Evolutionary conservation across 2,797 vertebrate genomes (phyloP), one percentile per base, ranked within the genome.

Genomic region (Pelodytes ibericus): DNA sequence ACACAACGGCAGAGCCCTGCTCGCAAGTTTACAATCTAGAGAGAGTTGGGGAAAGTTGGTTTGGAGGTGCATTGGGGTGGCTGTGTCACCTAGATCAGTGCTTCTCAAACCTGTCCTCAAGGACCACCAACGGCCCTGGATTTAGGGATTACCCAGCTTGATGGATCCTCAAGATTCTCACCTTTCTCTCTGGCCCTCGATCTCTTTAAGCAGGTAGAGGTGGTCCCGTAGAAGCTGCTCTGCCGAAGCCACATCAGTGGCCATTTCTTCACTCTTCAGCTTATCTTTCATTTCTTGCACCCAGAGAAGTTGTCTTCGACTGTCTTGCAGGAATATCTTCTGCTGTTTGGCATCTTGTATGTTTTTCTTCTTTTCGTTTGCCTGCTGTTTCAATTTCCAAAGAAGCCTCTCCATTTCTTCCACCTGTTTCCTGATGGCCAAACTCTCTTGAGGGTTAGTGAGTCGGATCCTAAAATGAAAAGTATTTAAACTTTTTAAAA

Each of bases 341-440:
- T 83, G 83, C 64, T 87, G 79, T 58, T 81, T 84, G 0, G 83
- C 88, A 75, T 83, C 80, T 3, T 91, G 86, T 71, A 93, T 84
- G 65, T 63, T 56, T n/a, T 22, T 72, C n/a, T 18, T 59, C 61
- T 84, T 87, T 26, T 81, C 86, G 3, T 82, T 80, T 2, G 87
- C 89, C 74, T 84, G 89, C 16, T 18, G n/a, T 71, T 88, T 90
- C 3, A 92, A 89, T 71, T 84, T 84, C 75, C 36, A 62, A 80
- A 97, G 86, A 71, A 95, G 89, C 2, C 75, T 77, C 79, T 95
- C 93, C 84, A 96, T 90, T n/a, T 30, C 82, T n/a, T 80, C 82
- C 16, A 95, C 90, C 67, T 95, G 92, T 76, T 92, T 84, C 64
- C 85, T 85, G 74, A 97, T 94, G 72, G 88, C 85, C 0, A 53